These are phyloP conservation scores for Orbicella faveolata DNA, from an alignment of 64 coral and sea anemone genomes.

Conservation along the genomic window DNA sequence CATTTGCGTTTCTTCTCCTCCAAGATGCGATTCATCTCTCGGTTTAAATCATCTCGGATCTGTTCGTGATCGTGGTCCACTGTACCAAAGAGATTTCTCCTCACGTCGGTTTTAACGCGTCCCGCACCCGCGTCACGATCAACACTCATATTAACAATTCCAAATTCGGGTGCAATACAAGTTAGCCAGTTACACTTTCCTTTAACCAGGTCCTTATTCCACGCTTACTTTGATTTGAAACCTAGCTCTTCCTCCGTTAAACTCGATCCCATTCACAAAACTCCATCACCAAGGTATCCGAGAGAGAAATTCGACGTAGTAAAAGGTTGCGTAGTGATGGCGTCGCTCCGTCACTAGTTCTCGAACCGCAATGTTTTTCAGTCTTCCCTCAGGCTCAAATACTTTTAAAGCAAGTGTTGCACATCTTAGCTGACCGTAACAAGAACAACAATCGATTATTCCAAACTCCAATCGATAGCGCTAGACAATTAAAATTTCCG, in stretches of 20 bases:
- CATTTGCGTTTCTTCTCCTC: constrained; percentile 61
- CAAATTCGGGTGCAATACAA: constrained; percentile 49
- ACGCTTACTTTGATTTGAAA: neutral
- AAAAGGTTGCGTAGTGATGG: constrained; percentile 39
- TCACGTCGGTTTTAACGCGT: constrained; percentile 6
- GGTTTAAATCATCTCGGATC: constrained; percentile 52
- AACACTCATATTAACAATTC: constrained; percentile 17
- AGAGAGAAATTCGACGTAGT: constrained; percentile 27
- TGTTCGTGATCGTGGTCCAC: constrained; percentile 68
- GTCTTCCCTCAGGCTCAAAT: neutral
- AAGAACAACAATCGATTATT: neutral
- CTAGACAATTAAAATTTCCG: constrained; percentile 16
- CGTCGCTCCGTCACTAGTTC: constrained; percentile 1
- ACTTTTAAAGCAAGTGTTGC: neutral
- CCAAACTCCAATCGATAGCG: neutral
- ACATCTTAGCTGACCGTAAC: neutral
- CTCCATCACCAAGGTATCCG: neutral
- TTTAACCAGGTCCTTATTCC: neutral
- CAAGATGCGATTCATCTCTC: constrained; percentile 32
- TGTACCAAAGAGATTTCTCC: constrained; percentile 59
- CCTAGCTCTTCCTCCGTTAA: neutral
- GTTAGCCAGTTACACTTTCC: neutral
- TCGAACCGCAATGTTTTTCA: neutral
- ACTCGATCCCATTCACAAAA: constrained; percentile 29
- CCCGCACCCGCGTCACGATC: neutral